Conservation (phyloP, 2,797 vertebrate genomes). For the Nannoperca australis region DNA sequence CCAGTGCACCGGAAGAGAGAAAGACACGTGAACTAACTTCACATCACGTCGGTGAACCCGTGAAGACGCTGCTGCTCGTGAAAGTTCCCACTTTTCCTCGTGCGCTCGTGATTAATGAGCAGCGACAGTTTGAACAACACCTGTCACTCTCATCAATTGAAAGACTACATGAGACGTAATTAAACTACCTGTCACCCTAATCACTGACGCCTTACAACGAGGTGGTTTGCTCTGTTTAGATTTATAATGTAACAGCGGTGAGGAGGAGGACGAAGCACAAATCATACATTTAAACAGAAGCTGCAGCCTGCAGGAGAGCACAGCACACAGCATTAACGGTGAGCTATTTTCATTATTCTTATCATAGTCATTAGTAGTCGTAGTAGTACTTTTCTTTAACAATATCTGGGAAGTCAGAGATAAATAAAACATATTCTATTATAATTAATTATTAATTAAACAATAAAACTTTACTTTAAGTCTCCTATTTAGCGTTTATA, state of each 20-base stretch:
- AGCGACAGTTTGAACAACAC: slow-evolving; percentile 50
- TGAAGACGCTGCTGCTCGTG: not conserved
- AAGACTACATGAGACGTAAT: slow-evolving; percentile 25
- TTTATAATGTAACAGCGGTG: slow-evolving; percentile 4
- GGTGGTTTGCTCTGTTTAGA: slow-evolving; percentile 1
- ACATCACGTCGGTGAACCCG: slow-evolving; percentile 25
- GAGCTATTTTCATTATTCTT: slow-evolving; percentile 9
- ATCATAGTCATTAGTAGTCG: not conserved
- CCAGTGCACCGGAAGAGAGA: too few species aligned
- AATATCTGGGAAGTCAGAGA: not conserved
- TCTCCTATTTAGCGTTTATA: not conserved
- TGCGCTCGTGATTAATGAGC: slow-evolving; percentile 28
- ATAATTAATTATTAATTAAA: not conserved
- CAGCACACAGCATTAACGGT: slow-evolving; percentile 21
- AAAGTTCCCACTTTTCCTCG: not conserved
- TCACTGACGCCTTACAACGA: slow-evolving; percentile 29
- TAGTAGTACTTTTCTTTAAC: not conserved
- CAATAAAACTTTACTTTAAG: not conserved
- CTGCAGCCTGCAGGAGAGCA: slow-evolving; percentile 26
- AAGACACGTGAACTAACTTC: not conserved
- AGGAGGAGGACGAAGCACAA: slow-evolving; percentile 14
- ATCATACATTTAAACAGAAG: slow-evolving; percentile 6
- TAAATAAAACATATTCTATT: not conserved
- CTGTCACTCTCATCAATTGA: slow-evolving; percentile 38
- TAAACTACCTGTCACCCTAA: slow-evolving; percentile 22